Percentiles rank a stretch among this genome's conserved stretches.
Conservation (phyloP, 2,797 vertebrate species). For the Enteromius thamalakanensis region DNA sequence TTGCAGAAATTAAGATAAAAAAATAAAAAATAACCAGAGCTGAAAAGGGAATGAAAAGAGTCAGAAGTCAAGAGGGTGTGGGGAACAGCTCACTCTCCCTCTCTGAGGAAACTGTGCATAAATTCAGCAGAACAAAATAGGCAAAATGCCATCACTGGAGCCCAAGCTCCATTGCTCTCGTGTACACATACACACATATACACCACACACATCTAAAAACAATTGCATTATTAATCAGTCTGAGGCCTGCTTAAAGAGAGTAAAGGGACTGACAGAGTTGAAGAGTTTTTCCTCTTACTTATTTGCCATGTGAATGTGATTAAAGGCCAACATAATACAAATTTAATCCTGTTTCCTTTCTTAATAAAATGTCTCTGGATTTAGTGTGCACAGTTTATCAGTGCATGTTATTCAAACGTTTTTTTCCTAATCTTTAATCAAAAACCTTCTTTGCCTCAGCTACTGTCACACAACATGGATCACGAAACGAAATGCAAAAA, state of each 20-base stretch:
- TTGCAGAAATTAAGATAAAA: constrained; percentile 21
- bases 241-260: not conserved
- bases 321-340: not conserved
- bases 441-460: not conserved
- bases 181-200: not conserved
- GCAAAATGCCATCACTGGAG: constrained; percentile 30
- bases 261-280: constrained; percentile 24
- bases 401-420: not conserved
- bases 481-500: not conserved
- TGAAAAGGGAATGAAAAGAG: constrained; percentile 23
- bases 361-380: not conserved
- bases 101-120: constrained; percentile 27
- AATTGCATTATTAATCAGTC: constrained; percentile 45
- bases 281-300: not conserved
- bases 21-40: constrained; percentile 40
- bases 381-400: not conserved
- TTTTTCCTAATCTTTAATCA: constrained; percentile 8
- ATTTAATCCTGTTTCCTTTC: not conserved
- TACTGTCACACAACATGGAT: constrained; percentile 14
- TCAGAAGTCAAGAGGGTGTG: not conserved
- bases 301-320: constrained; percentile 15
- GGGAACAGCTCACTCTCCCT: not conserved
- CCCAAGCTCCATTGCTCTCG: constrained; percentile 28
- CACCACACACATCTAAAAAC: constrained; percentile 24
- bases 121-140: constrained; percentile 40